Evolutionary conservation across 2,888 invertebrate genomes (phyloP), one percentile per base, ranked within the genome.

Genomic region (Diarsia dahlii): DNA sequence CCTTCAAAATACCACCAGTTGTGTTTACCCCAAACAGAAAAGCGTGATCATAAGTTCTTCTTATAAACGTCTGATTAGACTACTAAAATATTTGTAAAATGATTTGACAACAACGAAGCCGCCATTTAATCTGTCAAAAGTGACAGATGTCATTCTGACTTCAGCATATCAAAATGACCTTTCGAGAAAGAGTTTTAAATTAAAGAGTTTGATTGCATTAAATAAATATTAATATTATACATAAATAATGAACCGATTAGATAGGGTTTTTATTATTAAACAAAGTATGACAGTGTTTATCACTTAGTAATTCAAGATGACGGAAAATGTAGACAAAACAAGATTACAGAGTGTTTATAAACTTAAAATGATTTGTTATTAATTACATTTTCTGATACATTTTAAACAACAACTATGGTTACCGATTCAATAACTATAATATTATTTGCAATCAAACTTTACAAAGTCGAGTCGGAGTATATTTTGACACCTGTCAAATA

Each of bases 291-390:
- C 13, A 45, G 34, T 62, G 18, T 74, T 86, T 84, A 84, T 82
- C 79, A 46, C 15, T 68, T 3, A 62, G 54, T 68, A 71, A 87
- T 85, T 76, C 80, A 82, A 79, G 50, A 85, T 87, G 87, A 76
- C 76, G 58, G 65, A 28, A 48, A 71, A 69, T 46, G 72, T 73
- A 76, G 83, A 76, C 87, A 78, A 76, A 86, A 86, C 77, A 85
- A 66, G 45, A 74, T 80, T 76, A 75, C 39, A 46, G 39, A 10
- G 28, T 86, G 72, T 83, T 83, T 82, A 48, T 86, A 86, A 77
- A 82, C 71, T 77, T 66, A 39, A 60, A 71, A 8, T 46, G 54
- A 74, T 79, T 71, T 62, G 28, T 73, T 48, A 39, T 77, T 70
- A 74, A 60, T 70, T 63, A 70, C 48, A 58, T 48, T 73, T 67